Percentiles rank a stretch among this genome's conserved stretches.
These are phyloP conservation scores for Barypeithes pellucidus DNA, from an alignment of 2,888 invertebrate genomes.

Conservation along the genomic window DNA sequence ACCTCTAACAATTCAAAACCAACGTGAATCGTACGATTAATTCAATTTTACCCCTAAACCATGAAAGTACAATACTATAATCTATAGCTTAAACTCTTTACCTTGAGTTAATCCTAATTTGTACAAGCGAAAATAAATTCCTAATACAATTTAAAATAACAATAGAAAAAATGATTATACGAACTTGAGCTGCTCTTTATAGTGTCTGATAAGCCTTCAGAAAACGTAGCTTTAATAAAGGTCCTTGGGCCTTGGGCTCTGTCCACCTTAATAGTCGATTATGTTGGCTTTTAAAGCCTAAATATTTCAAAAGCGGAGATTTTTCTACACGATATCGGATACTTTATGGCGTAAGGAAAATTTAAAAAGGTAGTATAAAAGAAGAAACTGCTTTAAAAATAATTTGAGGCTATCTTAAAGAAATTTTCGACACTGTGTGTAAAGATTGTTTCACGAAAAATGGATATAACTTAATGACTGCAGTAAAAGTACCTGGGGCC, in stretches of 20 bases:
- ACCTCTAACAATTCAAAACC: too few relatives aligned
- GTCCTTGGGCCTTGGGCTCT: conserved; percentile 44
- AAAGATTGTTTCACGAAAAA: too few relatives aligned
- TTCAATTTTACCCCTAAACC: too few relatives aligned
- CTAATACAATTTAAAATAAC: conserved; percentile 19
- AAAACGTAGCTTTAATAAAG: conserved; percentile 18
- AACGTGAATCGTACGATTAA: too few relatives aligned
- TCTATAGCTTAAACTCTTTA: too few relatives aligned
- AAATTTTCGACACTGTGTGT: background rate
- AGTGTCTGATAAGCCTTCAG: conserved; percentile 28
- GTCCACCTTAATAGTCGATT: conserved; percentile 54
- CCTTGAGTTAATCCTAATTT: too few relatives aligned
- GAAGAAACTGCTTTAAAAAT: background rate
- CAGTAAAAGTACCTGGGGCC: too few relatives aligned
- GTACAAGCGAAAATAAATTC: too few relatives aligned
- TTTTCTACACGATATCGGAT: conserved; percentile 71
- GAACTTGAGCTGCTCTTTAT: conserved; percentile 1
- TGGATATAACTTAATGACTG: too few relatives aligned
- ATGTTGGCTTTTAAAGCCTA: conserved; percentile 47
- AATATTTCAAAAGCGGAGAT: conserved; percentile 63
- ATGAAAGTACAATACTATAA: too few relatives aligned
- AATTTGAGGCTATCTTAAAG: background rate
- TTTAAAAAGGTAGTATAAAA: conserved; percentile 24
- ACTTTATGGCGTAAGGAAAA: conserved; percentile 69
- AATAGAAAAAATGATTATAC: background rate